Evolutionary conservation across 2,797 vertebrate genomes (phyloP).

Genomic region (Coccyzus lansbergi): DNA sequence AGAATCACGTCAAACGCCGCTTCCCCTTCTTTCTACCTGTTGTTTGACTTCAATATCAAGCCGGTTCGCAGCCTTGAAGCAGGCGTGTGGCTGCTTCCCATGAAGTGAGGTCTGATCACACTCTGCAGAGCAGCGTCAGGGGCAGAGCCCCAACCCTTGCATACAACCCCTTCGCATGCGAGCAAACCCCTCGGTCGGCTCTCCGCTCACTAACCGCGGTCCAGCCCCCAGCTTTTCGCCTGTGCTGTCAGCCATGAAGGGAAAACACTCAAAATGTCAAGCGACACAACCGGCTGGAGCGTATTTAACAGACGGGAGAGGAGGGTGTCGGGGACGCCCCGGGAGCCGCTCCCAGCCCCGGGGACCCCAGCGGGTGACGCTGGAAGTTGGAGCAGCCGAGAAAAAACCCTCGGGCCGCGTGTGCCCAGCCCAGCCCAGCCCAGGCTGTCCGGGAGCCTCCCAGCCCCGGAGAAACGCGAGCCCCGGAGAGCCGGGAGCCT

Average conservation of each 20-base stretch:
- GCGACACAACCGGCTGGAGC: conserved; percentile 34
- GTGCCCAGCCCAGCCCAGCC: not conserved
- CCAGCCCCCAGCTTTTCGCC: conserved; percentile 60
- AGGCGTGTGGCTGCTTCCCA: conserved; percentile 9
- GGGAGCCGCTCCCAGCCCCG: not conserved
- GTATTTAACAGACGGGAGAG: conserved; percentile 60
- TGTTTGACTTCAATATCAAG: conserved; percentile 51
- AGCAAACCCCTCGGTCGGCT: conserved; percentile 60
- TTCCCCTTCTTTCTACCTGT: conserved; percentile 58
- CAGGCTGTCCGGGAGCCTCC: too few relatives aligned
- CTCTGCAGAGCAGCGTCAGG: conserved; percentile 39
- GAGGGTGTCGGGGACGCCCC: conserved; percentile 15
- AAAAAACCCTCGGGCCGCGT: not conserved
- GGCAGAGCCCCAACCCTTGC: conserved; percentile 37
- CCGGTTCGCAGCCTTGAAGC: conserved; percentile 36
- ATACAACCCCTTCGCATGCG: conserved; percentile 38
- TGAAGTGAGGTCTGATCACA: conserved; percentile 36
- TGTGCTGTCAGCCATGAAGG: conserved; percentile 64
- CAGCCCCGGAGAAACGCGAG: too few relatives aligned
- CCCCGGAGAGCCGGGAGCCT: too few relatives aligned
- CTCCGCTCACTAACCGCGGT: conserved; percentile 44
- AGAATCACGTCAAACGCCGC: conserved; percentile 43
- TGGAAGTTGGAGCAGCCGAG: too few relatives aligned
- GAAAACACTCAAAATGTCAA: conserved; percentile 73
- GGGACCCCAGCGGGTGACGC: not conserved